These are phyloP conservation scores for Orestias chungarensis DNA, from an alignment of 2,797 vertebrate species.

Conservation along the genomic window DNA sequence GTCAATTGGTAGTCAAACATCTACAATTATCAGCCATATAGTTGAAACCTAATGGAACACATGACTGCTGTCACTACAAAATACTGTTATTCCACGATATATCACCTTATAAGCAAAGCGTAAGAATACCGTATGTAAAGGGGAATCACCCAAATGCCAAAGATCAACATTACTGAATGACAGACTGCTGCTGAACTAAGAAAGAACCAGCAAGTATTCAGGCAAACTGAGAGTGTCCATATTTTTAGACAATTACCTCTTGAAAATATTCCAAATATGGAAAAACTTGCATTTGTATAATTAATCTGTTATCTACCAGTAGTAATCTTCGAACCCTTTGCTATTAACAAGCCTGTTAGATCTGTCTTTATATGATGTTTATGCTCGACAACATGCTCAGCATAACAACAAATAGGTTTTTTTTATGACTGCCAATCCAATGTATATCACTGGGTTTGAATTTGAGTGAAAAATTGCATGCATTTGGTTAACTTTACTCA, in stretches of 20 bases:
- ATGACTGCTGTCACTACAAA: conserved; percentile 16
- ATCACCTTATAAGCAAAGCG: background rate
- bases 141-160: background rate
- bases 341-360: background rate
- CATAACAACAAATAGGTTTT: background rate
- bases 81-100: conserved; percentile 5
- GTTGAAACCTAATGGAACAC: conserved; percentile 22
- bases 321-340: background rate
- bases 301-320: background rate
- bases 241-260: background rate
- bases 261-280: background rate
- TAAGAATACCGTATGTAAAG: background rate
- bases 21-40: conserved; percentile 35
- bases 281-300: background rate
- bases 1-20: conserved; percentile 53
- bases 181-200: background rate
- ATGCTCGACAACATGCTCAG: background rate
- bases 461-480: background rate
- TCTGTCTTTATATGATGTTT: background rate
- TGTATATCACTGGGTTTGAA: background rate
- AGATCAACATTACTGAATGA: background rate
- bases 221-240: background rate
- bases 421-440: background rate
- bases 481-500: background rate
- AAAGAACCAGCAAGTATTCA: conserved; percentile 2